Percentiles rank a stretch among this genome's conserved stretches.
These are phyloP conservation scores for Austrofundulus limnaeus DNA, from an alignment of 2,113 vertebrate genomes.

Conservation along the genomic window DNA sequence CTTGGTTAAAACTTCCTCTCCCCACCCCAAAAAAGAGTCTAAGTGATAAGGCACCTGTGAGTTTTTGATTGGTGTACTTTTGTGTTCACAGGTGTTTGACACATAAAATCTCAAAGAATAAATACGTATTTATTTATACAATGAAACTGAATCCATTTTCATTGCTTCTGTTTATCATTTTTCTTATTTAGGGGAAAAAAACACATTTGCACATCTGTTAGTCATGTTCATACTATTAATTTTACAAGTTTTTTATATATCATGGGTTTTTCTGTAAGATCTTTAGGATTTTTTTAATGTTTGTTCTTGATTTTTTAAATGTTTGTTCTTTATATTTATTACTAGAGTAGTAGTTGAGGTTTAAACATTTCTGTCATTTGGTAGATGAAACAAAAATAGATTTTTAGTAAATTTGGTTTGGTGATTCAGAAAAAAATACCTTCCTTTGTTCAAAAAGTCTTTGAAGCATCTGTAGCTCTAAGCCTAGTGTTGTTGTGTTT, in stretches of 20 bases:
- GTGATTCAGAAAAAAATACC: not conserved
- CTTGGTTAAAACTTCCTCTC: conserved; percentile 12
- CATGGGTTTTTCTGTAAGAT: not conserved
- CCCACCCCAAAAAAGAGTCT: conserved; percentile 8
- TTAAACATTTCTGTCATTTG: not conserved
- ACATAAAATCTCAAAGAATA: conserved; percentile 5
- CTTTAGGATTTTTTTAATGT: not conserved
- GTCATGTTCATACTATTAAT: not conserved
- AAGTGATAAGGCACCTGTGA: conserved; percentile 26
- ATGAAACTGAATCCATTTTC: no score
- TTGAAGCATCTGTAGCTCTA: not conserved
- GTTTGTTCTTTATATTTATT: not conserved
- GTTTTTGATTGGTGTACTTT: not conserved
- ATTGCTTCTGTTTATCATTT: conserved; percentile 3
- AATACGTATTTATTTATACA: not conserved
- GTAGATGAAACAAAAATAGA: not conserved
- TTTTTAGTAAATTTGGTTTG: not conserved
- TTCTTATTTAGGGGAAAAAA: conserved; percentile 14
- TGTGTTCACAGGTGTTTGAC: not conserved
- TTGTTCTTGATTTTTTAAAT: not conserved
- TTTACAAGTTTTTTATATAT: not conserved
- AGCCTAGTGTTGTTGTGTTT: not conserved
- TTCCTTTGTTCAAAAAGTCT: not conserved
- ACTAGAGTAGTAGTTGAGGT: no score
- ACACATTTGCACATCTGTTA: conserved; percentile 11